A percentile compares a stretch with the other conserved stretches of the same genome.
Conservation (phyloP, 2,888 invertebrate genomes). For the Saturnia pavonia region DNA sequence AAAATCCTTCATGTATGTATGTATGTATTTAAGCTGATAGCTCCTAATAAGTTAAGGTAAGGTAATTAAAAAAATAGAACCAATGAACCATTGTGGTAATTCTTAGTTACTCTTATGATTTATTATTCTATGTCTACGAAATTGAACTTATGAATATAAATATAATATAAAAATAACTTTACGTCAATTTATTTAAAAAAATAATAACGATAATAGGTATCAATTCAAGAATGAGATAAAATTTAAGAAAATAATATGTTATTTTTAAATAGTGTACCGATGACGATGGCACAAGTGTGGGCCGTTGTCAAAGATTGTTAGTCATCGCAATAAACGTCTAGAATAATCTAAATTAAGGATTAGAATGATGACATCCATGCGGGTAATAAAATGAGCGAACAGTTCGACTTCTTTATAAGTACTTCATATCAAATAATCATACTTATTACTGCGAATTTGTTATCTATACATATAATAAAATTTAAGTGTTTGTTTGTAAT, state of each 20-base stretch:
- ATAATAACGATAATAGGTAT: background rate
- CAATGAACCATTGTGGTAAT: background rate
- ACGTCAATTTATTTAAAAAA: background rate
- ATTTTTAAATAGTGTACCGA: slow-evolving; percentile 53
- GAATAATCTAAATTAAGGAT: slow-evolving; percentile 62
- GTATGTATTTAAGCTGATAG: background rate
- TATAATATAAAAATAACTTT: background rate
- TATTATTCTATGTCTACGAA: background rate
- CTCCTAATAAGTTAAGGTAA: background rate
- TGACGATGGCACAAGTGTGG: slow-evolving; percentile 59
- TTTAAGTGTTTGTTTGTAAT: too few species aligned
- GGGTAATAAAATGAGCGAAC: background rate
- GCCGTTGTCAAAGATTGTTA: slow-evolving; percentile 63
- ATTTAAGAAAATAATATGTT: slow-evolving; percentile 27
- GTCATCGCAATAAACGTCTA: slow-evolving; percentile 70
- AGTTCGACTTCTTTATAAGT: slow-evolving; percentile 2
- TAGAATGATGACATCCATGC: slow-evolving; percentile 52
- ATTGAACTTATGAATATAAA: background rate
- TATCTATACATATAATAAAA: background rate
- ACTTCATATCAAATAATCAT: slow-evolving; percentile 3
- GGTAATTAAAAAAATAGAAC: background rate
- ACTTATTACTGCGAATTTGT: background rate
- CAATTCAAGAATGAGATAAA: slow-evolving; percentile 25
- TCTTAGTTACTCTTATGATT: background rate
- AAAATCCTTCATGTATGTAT: too few species aligned